Evolutionary conservation across 2,113 vertebrate genomes (phyloP), one percentile per base, ranked within the genome.

Genomic region (Limanda limanda): DNA sequence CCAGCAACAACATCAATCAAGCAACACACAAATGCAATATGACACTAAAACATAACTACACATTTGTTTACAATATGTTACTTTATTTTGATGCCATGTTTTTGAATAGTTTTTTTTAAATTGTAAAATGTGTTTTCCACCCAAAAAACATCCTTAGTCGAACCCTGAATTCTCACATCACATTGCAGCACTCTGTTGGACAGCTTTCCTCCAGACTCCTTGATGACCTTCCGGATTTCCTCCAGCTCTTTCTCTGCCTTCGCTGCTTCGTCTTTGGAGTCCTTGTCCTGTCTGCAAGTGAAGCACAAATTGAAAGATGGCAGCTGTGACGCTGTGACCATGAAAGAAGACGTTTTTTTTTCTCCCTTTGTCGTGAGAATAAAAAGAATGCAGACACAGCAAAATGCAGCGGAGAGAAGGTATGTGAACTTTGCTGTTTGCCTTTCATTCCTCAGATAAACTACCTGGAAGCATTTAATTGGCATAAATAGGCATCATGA

Each of bases 181-280:
- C 95, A 95, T 64, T 96, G 96, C 17, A 95, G 91, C 67, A 92
- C 90, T 72, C 97, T 88, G 82, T 94, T 95, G 25, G 97, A 97
- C 83, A 99, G 92, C 89, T 98, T 99, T 4, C 97, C 97, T 52
- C 95, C 95, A 0, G 97, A 98, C 60, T 98, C 97, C 61, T 85
- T 92, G 1, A 99, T 96, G 17, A 97, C 92, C 27, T 96, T 96
- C 84, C 96, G 96, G 24, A 98, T 96, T 94, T 97, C 96, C 86
- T 97, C 95, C 11, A 97, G 94, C 1, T 99, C 98, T 85, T 95
- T 95, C 85, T 97, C 97, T 68, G 74, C 94, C 75, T 92, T 96
- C 67, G 93, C 91, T 21, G 92, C 95, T 74, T 98, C 97, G 56
- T 99, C 98, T 62, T 95, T 94, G 5, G 92, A 80, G 79, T 98